Conservation (phyloP, 2,797 vertebrate genomes). For the Propithecus perrieri region DNA sequence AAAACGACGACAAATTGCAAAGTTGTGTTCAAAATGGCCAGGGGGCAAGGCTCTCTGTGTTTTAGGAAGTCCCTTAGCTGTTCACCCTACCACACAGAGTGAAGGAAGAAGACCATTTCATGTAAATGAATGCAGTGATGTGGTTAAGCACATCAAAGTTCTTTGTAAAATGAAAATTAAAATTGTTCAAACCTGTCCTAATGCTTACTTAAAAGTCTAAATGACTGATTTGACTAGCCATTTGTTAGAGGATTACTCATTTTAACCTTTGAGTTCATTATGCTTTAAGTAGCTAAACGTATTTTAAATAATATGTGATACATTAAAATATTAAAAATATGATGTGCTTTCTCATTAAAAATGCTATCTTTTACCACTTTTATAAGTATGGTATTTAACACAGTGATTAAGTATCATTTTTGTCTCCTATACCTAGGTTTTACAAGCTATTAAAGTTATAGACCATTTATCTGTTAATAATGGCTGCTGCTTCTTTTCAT, state of each 20-base stretch:
- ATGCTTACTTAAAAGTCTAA: constrained; percentile 35
- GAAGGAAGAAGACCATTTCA: background rate
- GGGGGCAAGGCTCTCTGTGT: background rate
- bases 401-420: constrained; percentile 34
- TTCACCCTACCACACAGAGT: background rate
- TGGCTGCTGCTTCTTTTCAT: constrained; percentile 8
- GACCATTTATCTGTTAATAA: constrained; percentile 40
- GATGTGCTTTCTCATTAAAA: constrained; percentile 56
- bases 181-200: constrained; percentile 45
- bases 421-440: background rate
- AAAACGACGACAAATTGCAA: background rate
- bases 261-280: constrained; percentile 58
- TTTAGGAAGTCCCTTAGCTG: background rate
- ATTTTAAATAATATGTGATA: constrained; percentile 44
- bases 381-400: constrained; percentile 32
- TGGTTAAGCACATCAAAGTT: constrained; percentile 8
- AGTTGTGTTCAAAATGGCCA: background rate
- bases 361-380: constrained; percentile 31
- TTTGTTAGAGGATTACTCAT: constrained; percentile 56
- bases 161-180: constrained; percentile 42
- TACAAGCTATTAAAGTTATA: constrained; percentile 50
- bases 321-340: constrained; percentile 50
- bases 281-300: constrained; percentile 48
- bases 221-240: constrained; percentile 60
- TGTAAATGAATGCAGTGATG: constrained; percentile 26